Evolutionary conservation across 2,888 invertebrate genomes (phyloP), one percentile per base, ranked within the genome.

Genomic region (Heteromurus nitidus): DNA sequence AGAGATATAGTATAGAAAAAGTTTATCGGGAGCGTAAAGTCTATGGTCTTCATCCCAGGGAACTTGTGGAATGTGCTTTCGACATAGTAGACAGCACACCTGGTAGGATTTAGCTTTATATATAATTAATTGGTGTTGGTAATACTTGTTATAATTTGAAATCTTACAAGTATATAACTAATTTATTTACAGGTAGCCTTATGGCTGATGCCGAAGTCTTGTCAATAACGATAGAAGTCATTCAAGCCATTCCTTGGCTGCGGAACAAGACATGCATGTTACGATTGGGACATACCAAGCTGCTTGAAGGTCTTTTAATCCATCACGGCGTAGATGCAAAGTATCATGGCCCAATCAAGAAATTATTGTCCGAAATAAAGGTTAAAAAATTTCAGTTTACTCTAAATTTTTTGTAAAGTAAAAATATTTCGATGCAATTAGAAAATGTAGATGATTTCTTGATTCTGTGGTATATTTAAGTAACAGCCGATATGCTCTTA

Each of bases 1-100:
- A 96, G 84, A 92, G 98, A 65, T 98, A 95, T 89, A 92, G 94
- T 0, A 93, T 98, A 5, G 96, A 95, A 87, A 92, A 94, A 68
- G 96, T 98, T 0, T 98, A 93, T 88, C 91, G 96, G 79, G 95
- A 96, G 88, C 93, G 93, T 86, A 88, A 90, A 87, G 89, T 90
- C 7, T 89, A 89, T 83, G 95, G 96, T 0, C 94, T 95, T 87
- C 96, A 97, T 90, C 98, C 98, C 0, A 92, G 94, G 83, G 97
- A 98, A 90, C 91, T 95, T 20, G 93, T 94, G 76, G 97, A 97
- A 89, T 96, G 96, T 89, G 95, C 96, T 1, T 97, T 97, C 89
- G 98, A 98, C 89, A 95, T 98, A 81, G 94, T 98, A 31, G 94
- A 95, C 3, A 93, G 95, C 1, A 92, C 91, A 81, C 91, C 92